phyloP scores from a whole-genome alignment of 2,113 vertebrate genomes.

The Tenebrosternarchus preto region DNA sequence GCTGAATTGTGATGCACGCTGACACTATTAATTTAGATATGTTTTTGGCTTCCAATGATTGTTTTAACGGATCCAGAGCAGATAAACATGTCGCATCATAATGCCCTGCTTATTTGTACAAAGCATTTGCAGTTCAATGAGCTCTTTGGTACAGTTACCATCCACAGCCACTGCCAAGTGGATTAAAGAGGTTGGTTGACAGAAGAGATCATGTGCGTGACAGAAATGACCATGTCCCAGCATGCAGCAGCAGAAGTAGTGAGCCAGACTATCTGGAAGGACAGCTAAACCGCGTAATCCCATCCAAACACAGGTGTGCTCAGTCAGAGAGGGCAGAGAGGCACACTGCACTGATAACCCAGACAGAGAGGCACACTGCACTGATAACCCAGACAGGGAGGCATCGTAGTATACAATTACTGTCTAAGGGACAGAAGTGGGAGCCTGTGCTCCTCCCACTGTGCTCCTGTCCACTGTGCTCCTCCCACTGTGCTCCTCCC shows the following conservation, averaged over 20 bases:
- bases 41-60: background rate
- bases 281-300: background rate
- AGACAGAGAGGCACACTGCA: background rate
- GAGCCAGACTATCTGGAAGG: background rate
- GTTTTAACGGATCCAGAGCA: background rate
- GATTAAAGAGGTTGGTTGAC: background rate
- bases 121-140: background rate
- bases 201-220: slow-evolving; percentile 8
- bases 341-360: background rate
- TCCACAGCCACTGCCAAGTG: background rate
- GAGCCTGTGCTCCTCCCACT: background rate
- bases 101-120: background rate
- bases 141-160: background rate
- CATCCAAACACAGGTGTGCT: background rate
- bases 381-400: background rate
- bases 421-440: background rate
- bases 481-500: too few species aligned
- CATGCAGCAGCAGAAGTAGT: background rate
- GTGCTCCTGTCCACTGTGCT: too few species aligned
- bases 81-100: background rate
- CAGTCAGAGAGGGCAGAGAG: background rate
- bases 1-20: background rate
- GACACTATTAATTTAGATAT: background rate
- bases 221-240: slow-evolving; percentile 4
- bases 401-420: background rate